These are phyloP conservation scores for Cepaea hortensis DNA, from an alignment of 2,888 invertebrate species.

Conservation along the genomic window DNA sequence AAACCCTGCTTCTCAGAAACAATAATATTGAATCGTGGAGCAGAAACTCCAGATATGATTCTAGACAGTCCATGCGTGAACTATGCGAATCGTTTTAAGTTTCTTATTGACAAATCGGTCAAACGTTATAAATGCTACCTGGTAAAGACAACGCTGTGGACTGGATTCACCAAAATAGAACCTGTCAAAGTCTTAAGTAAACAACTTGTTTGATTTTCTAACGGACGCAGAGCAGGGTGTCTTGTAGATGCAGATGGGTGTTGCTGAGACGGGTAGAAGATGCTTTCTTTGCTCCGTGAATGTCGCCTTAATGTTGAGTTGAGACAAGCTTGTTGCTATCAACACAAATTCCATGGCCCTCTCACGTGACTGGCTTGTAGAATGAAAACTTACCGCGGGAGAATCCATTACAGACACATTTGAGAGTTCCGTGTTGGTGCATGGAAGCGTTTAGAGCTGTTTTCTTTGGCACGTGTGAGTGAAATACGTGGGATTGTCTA, in stretches of 20 bases:
- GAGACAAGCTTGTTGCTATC: background rate
- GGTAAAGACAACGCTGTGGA: background rate
- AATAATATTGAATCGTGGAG: background rate
- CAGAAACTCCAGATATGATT: conserved; percentile 16
- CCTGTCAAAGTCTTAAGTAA: background rate
- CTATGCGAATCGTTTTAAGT: background rate
- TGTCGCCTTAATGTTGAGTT: background rate
- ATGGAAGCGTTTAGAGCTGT: no score
- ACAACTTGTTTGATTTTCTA: background rate
- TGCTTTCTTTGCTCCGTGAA: background rate
- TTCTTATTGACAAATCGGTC: conserved; percentile 12
- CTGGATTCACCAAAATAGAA: background rate
- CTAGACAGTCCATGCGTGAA: conserved; percentile 11
- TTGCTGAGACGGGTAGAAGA: no score
- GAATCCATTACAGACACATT: no score
- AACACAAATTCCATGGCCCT: background rate
- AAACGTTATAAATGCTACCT: background rate
- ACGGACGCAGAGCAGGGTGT: background rate
- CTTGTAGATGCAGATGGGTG: background rate
- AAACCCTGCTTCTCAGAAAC: background rate
- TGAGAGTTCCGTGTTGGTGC: no score
- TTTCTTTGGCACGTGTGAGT: no score
- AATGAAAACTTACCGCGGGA: background rate
- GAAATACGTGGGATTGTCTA: no score
- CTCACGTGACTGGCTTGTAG: background rate